phyloP scores from a whole-genome alignment of 2,113 vertebrate genomes.

The Eclectus roratus region DNA sequence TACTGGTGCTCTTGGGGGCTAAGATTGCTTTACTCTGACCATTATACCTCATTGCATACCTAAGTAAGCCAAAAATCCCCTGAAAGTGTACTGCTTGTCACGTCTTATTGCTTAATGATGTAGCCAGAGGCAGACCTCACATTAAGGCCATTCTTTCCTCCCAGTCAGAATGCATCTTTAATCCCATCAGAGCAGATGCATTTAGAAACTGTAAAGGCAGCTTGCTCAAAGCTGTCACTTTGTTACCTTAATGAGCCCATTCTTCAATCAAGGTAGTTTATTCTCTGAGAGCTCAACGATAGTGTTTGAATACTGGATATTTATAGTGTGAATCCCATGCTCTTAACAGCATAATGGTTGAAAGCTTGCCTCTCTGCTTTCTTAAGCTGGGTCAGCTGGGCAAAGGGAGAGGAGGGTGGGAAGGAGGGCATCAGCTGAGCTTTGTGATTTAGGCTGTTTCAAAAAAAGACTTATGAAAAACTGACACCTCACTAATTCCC shows the following conservation, averaged over 20 bases:
- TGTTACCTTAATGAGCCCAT: slow-evolving; percentile 17
- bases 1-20: background rate
- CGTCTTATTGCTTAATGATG: slow-evolving; percentile 23
- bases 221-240: slow-evolving; percentile 28
- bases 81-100: background rate
- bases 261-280: slow-evolving; percentile 41
- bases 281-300: background rate
- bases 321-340: background rate
- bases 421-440: background rate
- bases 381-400: background rate
- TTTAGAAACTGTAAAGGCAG: slow-evolving; percentile 27
- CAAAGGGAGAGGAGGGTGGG: background rate
- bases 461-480: background rate
- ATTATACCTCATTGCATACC: background rate
- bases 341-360: background rate
- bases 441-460: background rate
- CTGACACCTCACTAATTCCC: background rate
- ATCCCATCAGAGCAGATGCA: slow-evolving; percentile 21
- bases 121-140: slow-evolving; percentile 21
- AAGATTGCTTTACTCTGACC: background rate
- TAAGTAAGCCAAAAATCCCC: background rate
- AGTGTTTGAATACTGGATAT: slow-evolving; percentile 21
- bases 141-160: slow-evolving; percentile 34
- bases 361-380: background rate
- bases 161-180: background rate